phyloP scores from a whole-genome alignment of 2,888 invertebrate genomes.

The Diplolepis rosae region DNA sequence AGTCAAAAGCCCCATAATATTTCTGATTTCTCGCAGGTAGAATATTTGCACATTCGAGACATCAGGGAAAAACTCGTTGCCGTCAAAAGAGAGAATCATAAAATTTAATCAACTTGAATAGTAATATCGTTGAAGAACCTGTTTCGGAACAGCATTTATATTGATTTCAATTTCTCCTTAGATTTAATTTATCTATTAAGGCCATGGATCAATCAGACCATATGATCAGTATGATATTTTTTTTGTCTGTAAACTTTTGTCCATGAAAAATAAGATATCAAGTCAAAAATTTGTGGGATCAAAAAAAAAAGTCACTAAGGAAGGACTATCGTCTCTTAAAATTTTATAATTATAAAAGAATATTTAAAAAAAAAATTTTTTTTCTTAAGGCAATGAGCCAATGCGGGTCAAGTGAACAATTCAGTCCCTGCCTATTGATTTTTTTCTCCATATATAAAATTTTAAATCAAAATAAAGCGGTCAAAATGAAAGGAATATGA shows the following conservation, averaged over 20 bases:
- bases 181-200: constrained; percentile 39
- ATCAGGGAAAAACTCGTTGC: neutral
- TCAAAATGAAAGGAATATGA: too few relatives aligned
- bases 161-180: constrained; percentile 62
- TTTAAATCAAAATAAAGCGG: too few relatives aligned
- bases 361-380: neutral
- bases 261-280: too few relatives aligned
- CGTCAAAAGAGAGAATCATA: neutral
- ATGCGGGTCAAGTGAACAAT: neutral
- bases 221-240: too few relatives aligned
- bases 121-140: neutral
- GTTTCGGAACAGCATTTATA: constrained; percentile 47
- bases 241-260: too few relatives aligned
- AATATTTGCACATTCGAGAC: neutral
- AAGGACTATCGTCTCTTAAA: too few relatives aligned
- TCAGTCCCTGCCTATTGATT: too few relatives aligned
- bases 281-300: too few relatives aligned
- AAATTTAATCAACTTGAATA: neutral
- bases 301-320: too few relatives aligned
- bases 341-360: neutral
- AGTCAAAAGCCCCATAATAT: neutral
- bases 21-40: neutral
- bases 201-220: too few relatives aligned
- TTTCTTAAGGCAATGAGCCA: too few relatives aligned
- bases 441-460: too few relatives aligned